Conservation (phyloP, 2,888 invertebrate genomes). For the Acleris literana region DNA sequence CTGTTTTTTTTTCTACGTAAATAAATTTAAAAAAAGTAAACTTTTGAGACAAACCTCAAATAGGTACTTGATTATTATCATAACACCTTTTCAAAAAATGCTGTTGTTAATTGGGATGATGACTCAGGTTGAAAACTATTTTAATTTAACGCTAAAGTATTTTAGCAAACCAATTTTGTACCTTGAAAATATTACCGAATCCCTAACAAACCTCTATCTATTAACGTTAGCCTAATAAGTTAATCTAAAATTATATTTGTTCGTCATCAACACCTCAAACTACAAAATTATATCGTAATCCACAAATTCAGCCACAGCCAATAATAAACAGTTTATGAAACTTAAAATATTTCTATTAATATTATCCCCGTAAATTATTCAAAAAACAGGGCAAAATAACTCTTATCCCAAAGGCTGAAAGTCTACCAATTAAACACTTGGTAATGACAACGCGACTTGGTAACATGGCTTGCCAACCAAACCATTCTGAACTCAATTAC, state of each 20-base stretch:
- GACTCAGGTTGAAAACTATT: too few species aligned
- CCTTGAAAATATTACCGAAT: too few species aligned
- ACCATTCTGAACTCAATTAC: neutral
- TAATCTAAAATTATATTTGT: constrained; percentile 18
- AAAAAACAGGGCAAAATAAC: constrained; percentile 2
- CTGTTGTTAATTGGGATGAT: too few species aligned
- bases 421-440: constrained; percentile 7
- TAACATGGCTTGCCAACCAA: neutral
- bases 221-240: constrained; percentile 7
- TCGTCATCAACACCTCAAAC: constrained; percentile 9
- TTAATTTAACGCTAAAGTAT: too few species aligned
- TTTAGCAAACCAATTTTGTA: too few species aligned
- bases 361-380: constrained; percentile 7
- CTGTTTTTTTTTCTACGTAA: too few species aligned
- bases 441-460: neutral
- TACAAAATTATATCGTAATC: constrained; percentile 25
- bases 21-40: too few species aligned
- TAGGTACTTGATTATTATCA: too few species aligned
- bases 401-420: constrained; percentile 5
- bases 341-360: constrained; percentile 21
- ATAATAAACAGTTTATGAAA: constrained; percentile 28
- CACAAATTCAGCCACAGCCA: constrained; percentile 16
- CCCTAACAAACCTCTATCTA: too few species aligned
- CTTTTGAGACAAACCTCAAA: too few species aligned
- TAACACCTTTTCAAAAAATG: too few species aligned